A percentile compares a stretch with the other conserved stretches of the same genome.
Evolutionary conservation across 2,888 invertebrate genomes (phyloP).

Genomic region (Dascillus cervinus): DNA sequence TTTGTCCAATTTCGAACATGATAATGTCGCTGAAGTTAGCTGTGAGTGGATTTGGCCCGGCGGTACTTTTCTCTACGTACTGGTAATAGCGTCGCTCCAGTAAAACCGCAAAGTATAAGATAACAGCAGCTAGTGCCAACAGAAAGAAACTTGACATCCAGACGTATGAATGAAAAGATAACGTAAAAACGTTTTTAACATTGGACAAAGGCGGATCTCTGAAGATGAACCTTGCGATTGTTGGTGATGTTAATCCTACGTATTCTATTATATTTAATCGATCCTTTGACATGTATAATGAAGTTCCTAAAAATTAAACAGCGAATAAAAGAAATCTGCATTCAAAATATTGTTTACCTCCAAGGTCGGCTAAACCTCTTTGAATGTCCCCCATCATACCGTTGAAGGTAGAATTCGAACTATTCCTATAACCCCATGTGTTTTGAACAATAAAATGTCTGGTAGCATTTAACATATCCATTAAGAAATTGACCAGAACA

Average conservation of each 20-base stretch:
- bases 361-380: slow-evolving; percentile 48
- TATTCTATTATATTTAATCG: slow-evolving; percentile 44
- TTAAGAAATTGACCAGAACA: slow-evolving; percentile 46
- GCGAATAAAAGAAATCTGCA: not conserved
- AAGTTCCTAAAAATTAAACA: slow-evolving; percentile 34
- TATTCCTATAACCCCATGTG: slow-evolving; percentile 49
- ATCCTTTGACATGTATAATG: slow-evolving; percentile 35
- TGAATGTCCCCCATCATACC: slow-evolving; percentile 53
- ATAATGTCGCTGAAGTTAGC: slow-evolving; percentile 28
- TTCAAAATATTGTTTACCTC: slow-evolving; percentile 35
- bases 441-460: slow-evolving; percentile 43
- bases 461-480: slow-evolving; percentile 48
- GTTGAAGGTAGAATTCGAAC: slow-evolving; percentile 46
- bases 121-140: slow-evolving; percentile 20
- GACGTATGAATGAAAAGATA: slow-evolving; percentile 56
- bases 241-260: slow-evolving; percentile 49
- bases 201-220: slow-evolving; percentile 58
- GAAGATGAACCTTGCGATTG: slow-evolving; percentile 54
- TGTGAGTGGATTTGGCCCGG: slow-evolving; percentile 12
- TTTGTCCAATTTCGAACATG: slow-evolving; percentile 42
- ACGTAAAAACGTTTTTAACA: slow-evolving; percentile 56
- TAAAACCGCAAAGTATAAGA: slow-evolving; percentile 25
- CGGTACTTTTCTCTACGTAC: slow-evolving; percentile 12
- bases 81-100: slow-evolving; percentile 32
- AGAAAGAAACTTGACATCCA: slow-evolving; percentile 50